Evolutionary conservation across 1,140 invertebrate genomes (phyloP).

Genomic region (Mamestra configurata): DNA sequence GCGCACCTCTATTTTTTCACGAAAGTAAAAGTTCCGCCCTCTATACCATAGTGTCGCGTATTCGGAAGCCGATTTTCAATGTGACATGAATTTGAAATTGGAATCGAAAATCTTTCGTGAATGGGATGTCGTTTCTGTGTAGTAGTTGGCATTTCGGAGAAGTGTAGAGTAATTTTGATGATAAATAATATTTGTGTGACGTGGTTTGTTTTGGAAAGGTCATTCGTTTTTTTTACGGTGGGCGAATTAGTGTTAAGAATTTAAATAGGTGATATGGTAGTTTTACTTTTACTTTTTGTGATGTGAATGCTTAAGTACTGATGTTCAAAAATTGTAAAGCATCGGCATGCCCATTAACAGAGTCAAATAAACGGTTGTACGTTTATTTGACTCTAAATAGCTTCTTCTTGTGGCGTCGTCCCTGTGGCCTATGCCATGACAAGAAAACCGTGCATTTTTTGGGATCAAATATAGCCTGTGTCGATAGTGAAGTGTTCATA

Average conservation of each 20-base stretch:
- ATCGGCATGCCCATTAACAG: no score
- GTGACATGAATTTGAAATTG: constrained; percentile 69
- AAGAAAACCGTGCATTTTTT: no score
- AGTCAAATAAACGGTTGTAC: no score
- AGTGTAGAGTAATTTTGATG: neutral
- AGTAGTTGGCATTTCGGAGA: constrained; percentile 51
- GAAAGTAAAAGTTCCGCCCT: constrained; percentile 78
- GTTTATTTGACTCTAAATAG: no score
- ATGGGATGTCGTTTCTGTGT: constrained; percentile 55
- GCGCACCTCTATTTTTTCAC: constrained; percentile 62
- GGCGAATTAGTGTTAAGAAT: neutral
- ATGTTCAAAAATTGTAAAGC: no score
- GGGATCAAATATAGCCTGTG: no score
- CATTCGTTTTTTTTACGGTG: neutral
- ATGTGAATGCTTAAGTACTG: neutral
- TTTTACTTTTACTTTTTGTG: neutral
- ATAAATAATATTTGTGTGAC: constrained; percentile 15
- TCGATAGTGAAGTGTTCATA: no score
- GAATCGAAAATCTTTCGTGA: constrained; percentile 47
- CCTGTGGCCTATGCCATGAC: no score
- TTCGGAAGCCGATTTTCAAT: constrained; percentile 68
- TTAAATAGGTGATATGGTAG: neutral
- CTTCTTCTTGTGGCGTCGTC: no score
- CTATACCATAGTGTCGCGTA: constrained; percentile 71
- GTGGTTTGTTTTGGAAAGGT: neutral